These are phyloP conservation scores for Sebastolobus altivelis DNA, from an alignment of 2,797 vertebrate species.

Conservation along the genomic window DNA sequence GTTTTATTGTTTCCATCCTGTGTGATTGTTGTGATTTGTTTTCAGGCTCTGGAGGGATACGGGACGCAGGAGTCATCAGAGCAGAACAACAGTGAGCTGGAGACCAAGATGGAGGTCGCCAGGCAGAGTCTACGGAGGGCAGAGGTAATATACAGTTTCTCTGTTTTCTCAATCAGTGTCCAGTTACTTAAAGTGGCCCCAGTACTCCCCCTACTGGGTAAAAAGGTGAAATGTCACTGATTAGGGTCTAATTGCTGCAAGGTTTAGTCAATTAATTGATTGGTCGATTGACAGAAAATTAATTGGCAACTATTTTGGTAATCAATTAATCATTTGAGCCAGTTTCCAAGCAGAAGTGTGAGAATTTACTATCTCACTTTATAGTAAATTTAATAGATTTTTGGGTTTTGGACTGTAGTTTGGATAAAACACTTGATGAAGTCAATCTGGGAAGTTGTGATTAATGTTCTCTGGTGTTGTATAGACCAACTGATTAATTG, in stretches of 20 bases:
- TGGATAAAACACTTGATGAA: too few species aligned
- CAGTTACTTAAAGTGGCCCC: neutral
- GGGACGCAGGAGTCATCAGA: constrained; percentile 88
- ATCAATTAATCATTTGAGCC: too few species aligned
- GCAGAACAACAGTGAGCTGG: constrained; percentile 89
- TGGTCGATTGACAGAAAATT: too few species aligned
- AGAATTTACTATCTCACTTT: too few species aligned
- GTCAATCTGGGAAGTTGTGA: too few species aligned
- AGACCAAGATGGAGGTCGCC: constrained; percentile 92
- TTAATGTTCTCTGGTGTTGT: neutral
- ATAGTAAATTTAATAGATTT: too few species aligned
- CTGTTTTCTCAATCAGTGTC: constrained; percentile 10
- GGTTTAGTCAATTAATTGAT: neutral
- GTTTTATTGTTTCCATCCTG: constrained; percentile 1
- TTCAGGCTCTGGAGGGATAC: constrained; percentile 89
- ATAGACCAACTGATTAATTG: neutral
- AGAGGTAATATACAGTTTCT: constrained; percentile 84
- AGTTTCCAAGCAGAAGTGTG: too few species aligned
- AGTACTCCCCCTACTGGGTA: constrained; percentile 71
- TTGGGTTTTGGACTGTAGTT: too few species aligned
- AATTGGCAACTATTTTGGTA: too few species aligned
- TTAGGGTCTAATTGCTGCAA: neutral
- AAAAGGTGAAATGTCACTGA: neutral
- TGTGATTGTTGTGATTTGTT: constrained; percentile 9
- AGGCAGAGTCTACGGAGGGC: constrained; percentile 93